Conservation (phyloP, 1,140 invertebrate species). For the Spodoptera litura region DNA sequence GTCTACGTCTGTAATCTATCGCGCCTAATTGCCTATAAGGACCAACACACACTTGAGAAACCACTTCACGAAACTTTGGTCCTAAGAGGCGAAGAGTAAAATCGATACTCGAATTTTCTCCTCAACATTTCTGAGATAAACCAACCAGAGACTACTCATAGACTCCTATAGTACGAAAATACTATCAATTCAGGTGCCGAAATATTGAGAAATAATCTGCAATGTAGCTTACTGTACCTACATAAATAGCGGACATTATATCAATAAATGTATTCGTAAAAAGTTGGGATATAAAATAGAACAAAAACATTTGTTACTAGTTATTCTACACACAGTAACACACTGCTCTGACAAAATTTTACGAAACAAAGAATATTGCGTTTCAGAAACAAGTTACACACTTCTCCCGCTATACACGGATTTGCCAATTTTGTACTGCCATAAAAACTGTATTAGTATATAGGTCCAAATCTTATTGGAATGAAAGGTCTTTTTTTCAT, state of each 20-base stretch:
- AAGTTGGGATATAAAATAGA: neutral
- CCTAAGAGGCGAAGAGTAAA: slow-evolving; percentile 2
- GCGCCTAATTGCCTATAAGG: slow-evolving; percentile 24
- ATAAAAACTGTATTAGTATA: neutral
- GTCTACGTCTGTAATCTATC: slow-evolving; percentile 22
- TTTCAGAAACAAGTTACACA: neutral
- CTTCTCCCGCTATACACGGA: no score
- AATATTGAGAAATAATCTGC: no score
- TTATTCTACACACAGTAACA: no score
- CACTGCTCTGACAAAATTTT: no score
- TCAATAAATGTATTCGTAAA: neutral
- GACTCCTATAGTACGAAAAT: no score
- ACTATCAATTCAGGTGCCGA: no score
- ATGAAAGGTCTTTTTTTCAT: no score
- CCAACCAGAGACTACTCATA: neutral
- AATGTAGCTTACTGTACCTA: no score
- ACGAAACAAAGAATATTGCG: neutral
- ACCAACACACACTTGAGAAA: slow-evolving; percentile 10
- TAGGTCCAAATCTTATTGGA: neutral
- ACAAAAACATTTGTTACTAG: no score
- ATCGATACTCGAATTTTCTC: neutral
- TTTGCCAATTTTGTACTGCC: no score
- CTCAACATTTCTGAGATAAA: neutral
- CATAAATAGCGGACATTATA: no score
- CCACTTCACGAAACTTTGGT: slow-evolving; percentile 2